phyloP scores from a whole-genome alignment of 1,140 invertebrate species.

The Sycophila sp. region DNA sequence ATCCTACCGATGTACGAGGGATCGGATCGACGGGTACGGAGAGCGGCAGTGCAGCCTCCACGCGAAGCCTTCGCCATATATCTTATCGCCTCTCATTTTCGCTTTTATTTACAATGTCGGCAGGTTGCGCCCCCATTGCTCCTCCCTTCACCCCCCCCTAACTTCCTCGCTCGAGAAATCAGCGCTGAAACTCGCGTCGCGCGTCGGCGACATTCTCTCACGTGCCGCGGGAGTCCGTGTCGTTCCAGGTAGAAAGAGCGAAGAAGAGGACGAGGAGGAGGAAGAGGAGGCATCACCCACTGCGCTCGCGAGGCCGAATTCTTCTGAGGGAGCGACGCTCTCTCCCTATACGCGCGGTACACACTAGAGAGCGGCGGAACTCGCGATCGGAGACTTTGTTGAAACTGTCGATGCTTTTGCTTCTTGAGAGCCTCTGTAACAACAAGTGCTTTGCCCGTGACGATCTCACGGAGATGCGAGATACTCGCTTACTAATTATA shows the following conservation, averaged over 20 bases:
- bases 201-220: slow-evolving; percentile 64
- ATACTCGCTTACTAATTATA: too few species aligned
- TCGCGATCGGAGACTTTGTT: too few species aligned
- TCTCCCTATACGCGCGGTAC: background rate
- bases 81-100: background rate
- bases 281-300: slow-evolving; percentile 25
- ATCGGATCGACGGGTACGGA: too few species aligned
- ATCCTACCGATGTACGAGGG: too few species aligned
- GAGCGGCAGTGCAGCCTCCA: too few species aligned
- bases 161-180: slow-evolving; percentile 24
- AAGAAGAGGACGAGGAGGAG: slow-evolving; percentile 28
- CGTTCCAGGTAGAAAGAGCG: slow-evolving; percentile 49
- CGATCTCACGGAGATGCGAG: too few species aligned
- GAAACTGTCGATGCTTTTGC: too few species aligned
- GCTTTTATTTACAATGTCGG: background rate
- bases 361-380: too few species aligned
- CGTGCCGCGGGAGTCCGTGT: slow-evolving; percentile 54
- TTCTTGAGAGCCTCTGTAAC: too few species aligned
- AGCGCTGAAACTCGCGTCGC: background rate
- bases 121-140: background rate
- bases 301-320: slow-evolving; percentile 23
- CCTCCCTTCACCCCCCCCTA: slow-evolving; percentile 19
- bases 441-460: too few species aligned
- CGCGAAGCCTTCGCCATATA: too few species aligned
- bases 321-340: background rate